Conservation (phyloP, 2,888 invertebrate species). For the Patella depressa region DNA sequence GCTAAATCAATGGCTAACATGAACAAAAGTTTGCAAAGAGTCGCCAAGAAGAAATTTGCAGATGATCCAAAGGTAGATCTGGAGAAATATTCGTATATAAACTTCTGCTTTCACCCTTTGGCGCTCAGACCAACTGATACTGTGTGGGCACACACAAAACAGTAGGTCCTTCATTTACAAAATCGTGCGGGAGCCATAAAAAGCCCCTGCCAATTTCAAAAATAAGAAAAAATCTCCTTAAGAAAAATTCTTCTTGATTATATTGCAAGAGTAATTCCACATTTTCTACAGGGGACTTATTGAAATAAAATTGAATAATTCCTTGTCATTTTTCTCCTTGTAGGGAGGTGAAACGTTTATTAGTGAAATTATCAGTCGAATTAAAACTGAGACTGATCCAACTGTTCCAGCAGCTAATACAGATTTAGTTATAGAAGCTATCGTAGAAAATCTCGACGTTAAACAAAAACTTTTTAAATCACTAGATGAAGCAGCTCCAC, state of each 20-base stretch:
- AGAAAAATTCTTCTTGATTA: no score
- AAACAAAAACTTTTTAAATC: conserved; percentile 82
- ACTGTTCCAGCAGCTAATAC: conserved; percentile 77
- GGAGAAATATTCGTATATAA: neutral
- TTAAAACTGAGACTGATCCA: conserved; percentile 78
- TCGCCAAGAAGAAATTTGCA: conserved; percentile 81
- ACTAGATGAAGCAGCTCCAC: conserved; percentile 78
- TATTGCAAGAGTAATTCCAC: no score
- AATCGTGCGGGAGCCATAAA: no score
- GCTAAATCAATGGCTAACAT: conserved; percentile 82
- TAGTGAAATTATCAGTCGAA: conserved; percentile 76
- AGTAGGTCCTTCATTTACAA: no score
- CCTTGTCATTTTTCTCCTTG: neutral
- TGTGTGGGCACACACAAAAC: no score
- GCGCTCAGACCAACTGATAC: no score
- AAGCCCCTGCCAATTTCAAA: no score
- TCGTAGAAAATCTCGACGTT: conserved; percentile 85
- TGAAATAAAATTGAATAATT: no score
- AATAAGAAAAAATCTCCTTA: no score
- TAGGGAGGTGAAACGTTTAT: conserved; percentile 78
- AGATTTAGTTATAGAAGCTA: conserved; percentile 88
- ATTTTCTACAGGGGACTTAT: no score
- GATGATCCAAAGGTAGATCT: conserved; percentile 68
- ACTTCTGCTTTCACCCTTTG: no score
- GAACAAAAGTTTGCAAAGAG: conserved; percentile 79